Evolutionary conservation across 2,888 invertebrate species (phyloP).

Genomic region (Tenodera sinensis): DNA sequence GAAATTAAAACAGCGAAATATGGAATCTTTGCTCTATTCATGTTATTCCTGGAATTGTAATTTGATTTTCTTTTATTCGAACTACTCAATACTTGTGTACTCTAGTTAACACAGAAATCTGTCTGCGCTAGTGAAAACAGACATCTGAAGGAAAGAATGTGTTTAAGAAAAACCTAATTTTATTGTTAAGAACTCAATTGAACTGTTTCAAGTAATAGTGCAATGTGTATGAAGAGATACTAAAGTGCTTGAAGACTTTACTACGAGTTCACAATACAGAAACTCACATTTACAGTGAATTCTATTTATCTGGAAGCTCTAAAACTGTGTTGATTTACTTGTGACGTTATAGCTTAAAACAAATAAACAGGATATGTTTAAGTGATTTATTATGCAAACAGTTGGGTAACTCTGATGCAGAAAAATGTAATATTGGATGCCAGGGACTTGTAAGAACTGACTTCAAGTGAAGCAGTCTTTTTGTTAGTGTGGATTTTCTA

Average conservation of each 20-base stretch:
- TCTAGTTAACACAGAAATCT: no score
- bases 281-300: background rate
- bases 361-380: background rate
- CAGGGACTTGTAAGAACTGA: background rate
- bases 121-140: background rate
- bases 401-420: background rate
- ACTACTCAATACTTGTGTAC: no score
- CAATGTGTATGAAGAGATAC: background rate
- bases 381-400: background rate
- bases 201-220: background rate
- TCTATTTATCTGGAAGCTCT: background rate
- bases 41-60: no score
- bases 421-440: background rate
- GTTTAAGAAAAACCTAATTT: no score
- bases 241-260: background rate
- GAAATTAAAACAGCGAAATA: no score
- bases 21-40: no score
- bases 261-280: background rate
- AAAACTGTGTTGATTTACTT: background rate
- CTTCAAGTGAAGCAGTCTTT: background rate
- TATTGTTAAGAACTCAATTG: background rate
- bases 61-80: no score
- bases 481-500: background rate
- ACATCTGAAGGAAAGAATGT: background rate
- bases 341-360: background rate